Evolutionary conservation across 2,113 vertebrate species (phyloP).

Genomic region (Cygnus atratus): DNA sequence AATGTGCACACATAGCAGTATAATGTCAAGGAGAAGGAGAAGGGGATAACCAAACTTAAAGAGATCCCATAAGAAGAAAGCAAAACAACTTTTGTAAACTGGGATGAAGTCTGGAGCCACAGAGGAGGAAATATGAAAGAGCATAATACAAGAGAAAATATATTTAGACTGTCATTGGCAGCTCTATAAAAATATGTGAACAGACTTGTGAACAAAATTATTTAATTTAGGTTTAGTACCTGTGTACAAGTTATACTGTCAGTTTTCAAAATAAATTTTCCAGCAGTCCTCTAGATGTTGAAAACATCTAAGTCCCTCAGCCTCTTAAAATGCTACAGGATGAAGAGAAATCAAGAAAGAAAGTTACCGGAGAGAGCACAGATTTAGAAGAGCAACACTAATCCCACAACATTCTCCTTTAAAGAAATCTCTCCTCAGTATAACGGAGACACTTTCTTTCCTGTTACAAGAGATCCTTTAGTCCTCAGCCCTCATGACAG

Average conservation of each 20-base stretch:
- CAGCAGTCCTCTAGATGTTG: neutral
- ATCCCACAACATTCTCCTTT: neutral
- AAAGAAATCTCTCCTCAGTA: neutral
- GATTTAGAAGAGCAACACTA: neutral
- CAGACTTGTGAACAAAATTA: neutral
- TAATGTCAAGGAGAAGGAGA: neutral
- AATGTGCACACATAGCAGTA: neutral
- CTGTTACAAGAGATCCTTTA: neutral
- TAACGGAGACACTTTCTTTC: neutral
- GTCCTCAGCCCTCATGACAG: neutral
- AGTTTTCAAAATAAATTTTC: neutral
- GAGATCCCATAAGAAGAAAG: neutral
- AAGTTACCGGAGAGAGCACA: accelerated
- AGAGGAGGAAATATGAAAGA: neutral
- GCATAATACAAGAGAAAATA: neutral
- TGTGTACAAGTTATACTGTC: neutral
- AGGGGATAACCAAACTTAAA: neutral
- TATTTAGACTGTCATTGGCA: neutral
- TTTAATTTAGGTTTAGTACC: neutral
- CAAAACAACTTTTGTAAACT: neutral
- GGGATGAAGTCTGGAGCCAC: neutral
- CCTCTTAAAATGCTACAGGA: neutral
- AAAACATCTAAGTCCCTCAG: neutral
- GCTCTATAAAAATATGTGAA: neutral
- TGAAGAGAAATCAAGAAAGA: neutral